phyloP scores from a whole-genome alignment of 2,113 vertebrate genomes.

The Corapipo altera region DNA sequence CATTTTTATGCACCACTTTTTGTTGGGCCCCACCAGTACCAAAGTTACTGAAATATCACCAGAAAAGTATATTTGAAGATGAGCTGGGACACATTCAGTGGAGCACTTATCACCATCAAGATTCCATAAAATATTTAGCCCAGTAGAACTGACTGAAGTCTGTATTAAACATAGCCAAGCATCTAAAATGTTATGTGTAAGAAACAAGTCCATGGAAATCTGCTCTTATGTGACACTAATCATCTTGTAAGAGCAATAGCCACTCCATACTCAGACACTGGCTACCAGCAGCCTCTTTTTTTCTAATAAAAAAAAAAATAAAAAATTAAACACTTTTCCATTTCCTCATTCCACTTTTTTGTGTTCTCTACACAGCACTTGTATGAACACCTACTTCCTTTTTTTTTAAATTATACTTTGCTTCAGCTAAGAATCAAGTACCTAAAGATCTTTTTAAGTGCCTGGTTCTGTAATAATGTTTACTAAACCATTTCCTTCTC shows the following conservation, averaged over 20 bases:
- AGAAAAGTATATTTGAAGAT: background rate
- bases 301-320: background rate
- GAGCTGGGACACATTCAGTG: background rate
- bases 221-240: background rate
- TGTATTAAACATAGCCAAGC: background rate
- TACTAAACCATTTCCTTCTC: conserved; percentile 28
- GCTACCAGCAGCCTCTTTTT: background rate
- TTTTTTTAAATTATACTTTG: background rate
- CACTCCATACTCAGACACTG: background rate
- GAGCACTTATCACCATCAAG: background rate
- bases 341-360: background rate
- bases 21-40: background rate
- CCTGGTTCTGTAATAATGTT: background rate
- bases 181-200: background rate
- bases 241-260: background rate
- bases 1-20: background rate
- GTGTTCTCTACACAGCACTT: background rate
- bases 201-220: background rate
- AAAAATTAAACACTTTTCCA: background rate
- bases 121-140: background rate
- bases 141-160: background rate
- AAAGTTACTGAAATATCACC: background rate
- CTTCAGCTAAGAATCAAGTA: background rate
- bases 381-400: background rate
- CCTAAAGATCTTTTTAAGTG: background rate